These are phyloP conservation scores for Polypterus bichir DNA, from an alignment of 2,113 vertebrate species.

Conservation along the genomic window DNA sequence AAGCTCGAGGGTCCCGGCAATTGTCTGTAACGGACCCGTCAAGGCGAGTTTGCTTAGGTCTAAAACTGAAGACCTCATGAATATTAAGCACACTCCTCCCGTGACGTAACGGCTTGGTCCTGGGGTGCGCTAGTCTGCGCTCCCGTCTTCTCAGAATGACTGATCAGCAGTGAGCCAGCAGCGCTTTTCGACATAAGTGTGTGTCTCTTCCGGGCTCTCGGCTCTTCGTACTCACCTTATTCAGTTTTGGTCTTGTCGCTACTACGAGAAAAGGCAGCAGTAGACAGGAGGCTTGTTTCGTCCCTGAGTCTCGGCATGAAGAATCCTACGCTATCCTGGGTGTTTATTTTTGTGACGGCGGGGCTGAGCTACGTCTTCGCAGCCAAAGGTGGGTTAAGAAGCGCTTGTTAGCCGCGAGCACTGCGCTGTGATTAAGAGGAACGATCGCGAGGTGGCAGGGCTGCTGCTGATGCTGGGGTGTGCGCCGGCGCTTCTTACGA, in stretches of 20 bases:
- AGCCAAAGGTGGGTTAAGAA: conserved; percentile 44
- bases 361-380: conserved; percentile 45
- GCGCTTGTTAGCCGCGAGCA: conserved; percentile 20
- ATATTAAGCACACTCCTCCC: conserved; percentile 32
- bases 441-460: background rate
- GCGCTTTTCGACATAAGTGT: conserved; percentile 6
- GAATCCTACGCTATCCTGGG: conserved; percentile 41
- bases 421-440: background rate
- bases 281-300: conserved; percentile 26
- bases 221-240: background rate
- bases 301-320: conserved; percentile 24
- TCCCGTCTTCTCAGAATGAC: conserved; percentile 30
- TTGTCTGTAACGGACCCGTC: background rate
- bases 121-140: conserved; percentile 33
- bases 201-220: background rate
- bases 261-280: background rate
- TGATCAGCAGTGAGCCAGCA: conserved; percentile 11
- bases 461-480: accelerated
- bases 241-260: background rate
- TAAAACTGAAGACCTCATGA: conserved; percentile 17
- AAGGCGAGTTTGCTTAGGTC: conserved; percentile 1
- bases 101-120: conserved; percentile 43
- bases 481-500: background rate
- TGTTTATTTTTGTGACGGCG: conserved; percentile 36
- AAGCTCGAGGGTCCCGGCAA: too few species aligned